These are phyloP conservation scores for Gymnothorax javanicus DNA, from an alignment of 2,797 vertebrate species.

Conservation along the genomic window DNA sequence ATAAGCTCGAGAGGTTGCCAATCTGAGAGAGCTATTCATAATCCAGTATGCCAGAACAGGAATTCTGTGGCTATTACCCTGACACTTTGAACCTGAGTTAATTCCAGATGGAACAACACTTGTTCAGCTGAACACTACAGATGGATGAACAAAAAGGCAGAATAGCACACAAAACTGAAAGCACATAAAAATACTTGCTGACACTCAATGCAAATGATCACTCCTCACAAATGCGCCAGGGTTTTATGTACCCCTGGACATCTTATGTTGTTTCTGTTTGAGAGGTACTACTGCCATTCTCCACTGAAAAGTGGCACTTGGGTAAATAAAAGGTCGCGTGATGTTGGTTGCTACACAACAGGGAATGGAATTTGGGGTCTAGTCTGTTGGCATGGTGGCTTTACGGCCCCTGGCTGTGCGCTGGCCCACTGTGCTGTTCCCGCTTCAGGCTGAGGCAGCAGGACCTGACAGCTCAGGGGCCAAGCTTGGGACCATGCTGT, in stretches of 20 bases:
- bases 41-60: too few species aligned
- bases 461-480: slow-evolving; percentile 76
- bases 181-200: neutral
- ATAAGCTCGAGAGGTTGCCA: too few species aligned
- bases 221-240: neutral
- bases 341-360: slow-evolving; percentile 73
- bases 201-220: neutral
- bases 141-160: neutral
- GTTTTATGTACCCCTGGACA: neutral
- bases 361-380: slow-evolving; percentile 68
- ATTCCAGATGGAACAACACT: neutral
- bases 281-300: slow-evolving; percentile 15
- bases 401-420: slow-evolving; percentile 71
- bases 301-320: slow-evolving; percentile 20
- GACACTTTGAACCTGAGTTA: too few species aligned
- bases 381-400: slow-evolving; percentile 54
- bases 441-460: slow-evolving; percentile 75
- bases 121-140: neutral
- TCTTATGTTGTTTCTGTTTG: slow-evolving; percentile 9
- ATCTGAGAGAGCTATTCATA: too few species aligned
- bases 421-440: slow-evolving; percentile 64
- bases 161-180: neutral
- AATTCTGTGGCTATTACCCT: too few species aligned
- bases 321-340: slow-evolving; percentile 59
- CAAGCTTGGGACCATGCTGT: slow-evolving; percentile 72